Evolutionary conservation across 2,797 vertebrate genomes (phyloP), one percentile per base, ranked within the genome.

Genomic region (Yasuhikotakia modesta): DNA sequence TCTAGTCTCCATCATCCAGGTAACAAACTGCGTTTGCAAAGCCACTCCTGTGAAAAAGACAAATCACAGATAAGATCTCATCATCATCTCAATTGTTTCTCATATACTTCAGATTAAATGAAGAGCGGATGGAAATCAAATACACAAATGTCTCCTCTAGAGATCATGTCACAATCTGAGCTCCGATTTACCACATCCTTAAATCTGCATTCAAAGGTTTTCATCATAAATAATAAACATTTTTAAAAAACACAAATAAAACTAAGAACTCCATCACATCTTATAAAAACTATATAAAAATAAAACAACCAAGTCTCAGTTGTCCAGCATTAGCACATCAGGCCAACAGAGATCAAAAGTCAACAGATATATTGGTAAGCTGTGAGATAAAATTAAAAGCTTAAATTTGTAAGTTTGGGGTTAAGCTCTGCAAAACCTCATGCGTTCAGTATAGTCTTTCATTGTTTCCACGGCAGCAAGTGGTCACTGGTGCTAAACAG

Each of bases 401-500:
- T 63, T 63, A 1, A 27, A 13, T 27, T 61, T 17, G 7, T 19
- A n/a, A 17, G 27, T 27, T 22, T 57, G 2, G 1, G 19, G 4
- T 53, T 35, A 43, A 35, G 55, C 45, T 70, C 43, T 19, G 21
- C 70, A 27, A 63, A 78, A 61, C 43, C 75, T 39, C 43, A 69
- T 32, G 45, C 19, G 0, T 17, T 35, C 35, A 43, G 32, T 55
- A 27, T 53, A 53, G 66, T 65, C 19, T 22, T 77, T 24, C 27
- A 70, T 22, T 77, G 32, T 65, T 35, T 22, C 27, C 21, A 58
- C 6, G 1, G 39, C 30, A 35, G 58, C 27, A 5, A 32, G 16
- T 22, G 32, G 22, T 76, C 74, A 68, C 57, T 30, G 46, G 48
- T 55, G 69, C 58, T 71, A 64, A 70, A 64, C 58, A 11, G 21